Conservation (phyloP, 2,113 vertebrate genomes). For the Anoura caudifer region DNA sequence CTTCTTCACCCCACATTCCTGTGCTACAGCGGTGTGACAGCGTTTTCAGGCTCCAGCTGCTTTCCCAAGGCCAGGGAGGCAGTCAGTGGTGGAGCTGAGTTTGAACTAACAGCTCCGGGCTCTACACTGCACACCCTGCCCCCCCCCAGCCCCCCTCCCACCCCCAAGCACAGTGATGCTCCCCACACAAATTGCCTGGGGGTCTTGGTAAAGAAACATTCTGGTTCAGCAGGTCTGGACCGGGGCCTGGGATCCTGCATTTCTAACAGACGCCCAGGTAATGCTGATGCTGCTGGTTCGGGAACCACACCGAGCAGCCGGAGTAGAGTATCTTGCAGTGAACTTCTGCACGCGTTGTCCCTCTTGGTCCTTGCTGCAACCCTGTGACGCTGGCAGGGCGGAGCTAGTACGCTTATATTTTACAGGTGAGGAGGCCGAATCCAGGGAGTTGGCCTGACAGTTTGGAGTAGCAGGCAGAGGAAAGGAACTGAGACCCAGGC, state of each 20-base stretch:
- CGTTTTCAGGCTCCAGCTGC: neutral
- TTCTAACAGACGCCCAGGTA: neutral
- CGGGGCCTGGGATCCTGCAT: neutral
- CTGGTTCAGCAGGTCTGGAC: neutral
- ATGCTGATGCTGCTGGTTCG: neutral
- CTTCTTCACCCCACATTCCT: neutral
- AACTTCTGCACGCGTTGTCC: rapidly evolving
- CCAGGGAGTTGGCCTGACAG: neutral
- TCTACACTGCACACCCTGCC: no score
- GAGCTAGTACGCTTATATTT: neutral
- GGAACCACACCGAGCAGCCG: neutral
- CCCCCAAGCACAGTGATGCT: neutral
- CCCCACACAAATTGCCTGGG: neutral
- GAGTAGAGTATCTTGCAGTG: neutral
- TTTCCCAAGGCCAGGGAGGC: neutral
- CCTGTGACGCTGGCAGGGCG: neutral
- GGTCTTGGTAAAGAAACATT: neutral
- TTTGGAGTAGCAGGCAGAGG: neutral
- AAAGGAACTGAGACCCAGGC: neutral
- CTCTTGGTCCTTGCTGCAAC: neutral
- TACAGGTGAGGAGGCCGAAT: neutral
- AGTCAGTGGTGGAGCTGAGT: neutral
- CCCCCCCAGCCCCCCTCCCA: rapidly evolving
- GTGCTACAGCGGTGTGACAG: rapidly evolving
- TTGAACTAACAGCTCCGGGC: no score